Evolutionary conservation across 2,797 vertebrate genomes (phyloP).

Genomic region (Onychomys arenicola): DNA sequence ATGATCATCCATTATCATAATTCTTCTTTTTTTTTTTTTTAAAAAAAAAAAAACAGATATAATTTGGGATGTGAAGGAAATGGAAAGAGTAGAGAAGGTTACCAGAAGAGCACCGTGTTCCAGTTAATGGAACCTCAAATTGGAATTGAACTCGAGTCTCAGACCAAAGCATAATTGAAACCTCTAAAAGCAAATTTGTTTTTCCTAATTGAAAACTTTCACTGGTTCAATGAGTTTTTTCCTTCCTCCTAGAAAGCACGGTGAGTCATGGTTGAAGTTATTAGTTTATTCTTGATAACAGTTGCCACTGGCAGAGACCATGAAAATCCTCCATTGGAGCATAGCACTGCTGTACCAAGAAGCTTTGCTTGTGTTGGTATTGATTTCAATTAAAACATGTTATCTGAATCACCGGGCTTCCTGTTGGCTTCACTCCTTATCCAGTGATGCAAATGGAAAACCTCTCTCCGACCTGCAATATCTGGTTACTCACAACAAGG

Average conservation of each 20-base stretch:
- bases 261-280: conserved; percentile 57
- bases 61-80: not conserved
- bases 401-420: conserved; percentile 72
- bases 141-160: conserved; percentile 37
- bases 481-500: conserved; percentile 72
- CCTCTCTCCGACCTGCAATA: not conserved
- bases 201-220: conserved; percentile 64
- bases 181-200: conserved; percentile 18
- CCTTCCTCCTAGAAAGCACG: conserved; percentile 32
- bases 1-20: not conserved
- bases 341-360: conserved; percentile 50
- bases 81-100: not conserved
- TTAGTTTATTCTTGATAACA: conserved; percentile 51
- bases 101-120: not conserved
- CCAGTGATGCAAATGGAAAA: conserved; percentile 66
- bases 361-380: conserved; percentile 70
- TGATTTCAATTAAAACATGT: conserved; percentile 81
- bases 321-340: conserved; percentile 75
- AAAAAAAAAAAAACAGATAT: too few species aligned
- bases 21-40: not conserved
- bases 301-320: conserved; percentile 49
- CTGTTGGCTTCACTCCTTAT: conserved; percentile 50
- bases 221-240: conserved; percentile 34
- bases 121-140: not conserved
- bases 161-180: conserved; percentile 45